Evolutionary conservation across 1,140 invertebrate species (phyloP).

Genomic region (Zaprionus vittiger): DNA sequence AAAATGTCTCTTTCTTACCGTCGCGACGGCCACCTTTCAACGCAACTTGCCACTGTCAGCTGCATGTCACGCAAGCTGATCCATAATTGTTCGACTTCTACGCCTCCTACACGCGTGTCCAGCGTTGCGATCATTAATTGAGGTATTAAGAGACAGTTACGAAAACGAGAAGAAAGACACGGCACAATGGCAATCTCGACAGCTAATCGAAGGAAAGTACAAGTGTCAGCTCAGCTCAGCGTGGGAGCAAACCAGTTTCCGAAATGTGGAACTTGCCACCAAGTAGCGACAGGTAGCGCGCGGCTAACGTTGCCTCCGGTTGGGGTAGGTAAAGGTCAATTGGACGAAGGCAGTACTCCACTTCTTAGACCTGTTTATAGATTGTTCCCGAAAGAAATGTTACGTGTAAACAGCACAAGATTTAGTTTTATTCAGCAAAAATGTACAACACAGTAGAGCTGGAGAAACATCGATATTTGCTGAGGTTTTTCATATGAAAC

Average conservation of each 20-base stretch:
- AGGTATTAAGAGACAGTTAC: conserved; percentile 53
- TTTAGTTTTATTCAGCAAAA: too few species aligned
- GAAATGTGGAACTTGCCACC: conserved; percentile 28
- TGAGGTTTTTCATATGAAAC: too few species aligned
- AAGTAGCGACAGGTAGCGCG: conserved; percentile 12
- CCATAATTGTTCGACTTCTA: conserved; percentile 52
- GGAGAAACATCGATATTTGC: too few species aligned
- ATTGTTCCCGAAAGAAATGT: neutral
- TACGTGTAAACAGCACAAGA: too few species aligned
- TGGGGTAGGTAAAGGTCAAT: conserved; percentile 46
- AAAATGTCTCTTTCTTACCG: conserved; percentile 16
- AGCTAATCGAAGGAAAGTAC: conserved; percentile 79
- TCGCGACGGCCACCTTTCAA: conserved; percentile 33
- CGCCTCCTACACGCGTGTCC: conserved; percentile 47
- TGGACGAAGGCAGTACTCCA: neutral
- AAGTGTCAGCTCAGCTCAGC: conserved; percentile 49
- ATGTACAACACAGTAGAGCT: too few species aligned
- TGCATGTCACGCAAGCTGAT: conserved; percentile 60
- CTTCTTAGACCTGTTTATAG: neutral
- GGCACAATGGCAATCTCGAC: conserved; percentile 19
- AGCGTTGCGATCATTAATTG: conserved; percentile 55
- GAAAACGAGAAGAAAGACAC: conserved; percentile 39
- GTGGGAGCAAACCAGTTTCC: conserved; percentile 38
- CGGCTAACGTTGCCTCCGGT: neutral
- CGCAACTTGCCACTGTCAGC: conserved; percentile 36